Conservation (phyloP, 35 echinoderm and acorn worm genomes). For the Strongylocentrotus purpuratus region DNA sequence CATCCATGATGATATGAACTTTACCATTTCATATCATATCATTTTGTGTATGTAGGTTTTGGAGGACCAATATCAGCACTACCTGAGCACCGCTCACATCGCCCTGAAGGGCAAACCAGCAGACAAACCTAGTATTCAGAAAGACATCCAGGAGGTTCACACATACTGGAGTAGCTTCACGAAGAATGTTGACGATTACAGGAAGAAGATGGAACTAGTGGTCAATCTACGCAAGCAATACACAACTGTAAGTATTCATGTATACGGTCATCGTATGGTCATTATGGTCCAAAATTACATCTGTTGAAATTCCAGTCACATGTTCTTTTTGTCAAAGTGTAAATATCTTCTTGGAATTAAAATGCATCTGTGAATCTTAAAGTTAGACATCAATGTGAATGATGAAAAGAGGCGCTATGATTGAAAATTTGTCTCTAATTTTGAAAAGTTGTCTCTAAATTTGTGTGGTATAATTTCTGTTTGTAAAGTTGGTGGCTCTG, state of each 20-base stretch:
- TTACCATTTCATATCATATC: neutral
- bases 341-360: too few relatives aligned
- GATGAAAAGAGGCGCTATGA: too few relatives aligned
- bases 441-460: too few relatives aligned
- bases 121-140: slow-evolving; percentile 29
- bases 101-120: slow-evolving; percentile 47
- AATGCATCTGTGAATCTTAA: too few relatives aligned
- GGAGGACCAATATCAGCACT: slow-evolving; percentile 44
- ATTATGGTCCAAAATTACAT: too few relatives aligned
- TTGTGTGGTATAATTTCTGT: too few relatives aligned
- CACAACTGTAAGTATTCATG: neutral
- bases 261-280: neutral
- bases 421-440: too few relatives aligned
- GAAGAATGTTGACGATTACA: slow-evolving; percentile 34
- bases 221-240: slow-evolving; percentile 47
- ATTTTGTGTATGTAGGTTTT: neutral
- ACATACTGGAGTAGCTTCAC: slow-evolving; percentile 40
- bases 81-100: slow-evolving; percentile 31
- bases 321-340: too few relatives aligned
- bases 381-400: too few relatives aligned
- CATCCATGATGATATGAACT: neutral
- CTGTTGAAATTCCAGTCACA: too few relatives aligned
- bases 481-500: too few relatives aligned
- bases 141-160: slow-evolving; percentile 39
- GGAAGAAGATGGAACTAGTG: slow-evolving; percentile 40